A percentile compares a stretch with the other conserved stretches of the same genome.
These are phyloP conservation scores for Solenopsis invicta DNA, from an alignment of 1,140 invertebrate genomes.

Conservation along the genomic window DNA sequence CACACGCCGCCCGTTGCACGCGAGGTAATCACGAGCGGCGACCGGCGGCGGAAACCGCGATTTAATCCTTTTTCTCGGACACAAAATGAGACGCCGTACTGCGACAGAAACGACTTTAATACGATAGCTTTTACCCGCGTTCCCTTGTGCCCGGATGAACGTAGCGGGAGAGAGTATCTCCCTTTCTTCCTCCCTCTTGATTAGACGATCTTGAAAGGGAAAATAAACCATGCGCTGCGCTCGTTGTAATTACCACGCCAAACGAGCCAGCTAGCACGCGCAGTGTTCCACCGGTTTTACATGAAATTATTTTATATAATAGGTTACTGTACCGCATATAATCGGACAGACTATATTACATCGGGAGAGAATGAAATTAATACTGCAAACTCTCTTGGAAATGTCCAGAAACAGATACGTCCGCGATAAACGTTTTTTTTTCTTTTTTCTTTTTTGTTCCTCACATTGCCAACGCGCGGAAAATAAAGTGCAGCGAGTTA, in stretches of 20 bases:
- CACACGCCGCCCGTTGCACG: conserved; percentile 28
- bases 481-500: background rate
- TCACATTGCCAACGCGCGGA: background rate
- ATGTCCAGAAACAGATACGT: conserved; percentile 12
- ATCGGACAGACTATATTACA: conserved; percentile 17
- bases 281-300: conserved; percentile 13
- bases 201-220: conserved; percentile 58
- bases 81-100: conserved; percentile 62
- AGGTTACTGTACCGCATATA: conserved; percentile 35
- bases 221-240: conserved; percentile 48
- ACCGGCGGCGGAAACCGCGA: conserved; percentile 60
- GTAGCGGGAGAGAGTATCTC: background rate
- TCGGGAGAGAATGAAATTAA: conserved; percentile 19
- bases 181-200: conserved; percentile 31
- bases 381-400: conserved; percentile 2
- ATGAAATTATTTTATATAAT: conserved; percentile 49
- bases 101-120: conserved; percentile 68
- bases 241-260: conserved; percentile 46
- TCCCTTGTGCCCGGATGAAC: conserved; percentile 23
- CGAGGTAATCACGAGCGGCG: conserved; percentile 61
- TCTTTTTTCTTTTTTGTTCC: no score
- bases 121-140: conserved; percentile 55
- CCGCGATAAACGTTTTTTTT: background rate
- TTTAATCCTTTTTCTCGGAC: conserved; percentile 71
- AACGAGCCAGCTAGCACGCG: conserved; percentile 40